These are phyloP conservation scores for Drosophila pectinifera DNA, from an alignment of 1,140 invertebrate genomes.

Conservation along the genomic window DNA sequence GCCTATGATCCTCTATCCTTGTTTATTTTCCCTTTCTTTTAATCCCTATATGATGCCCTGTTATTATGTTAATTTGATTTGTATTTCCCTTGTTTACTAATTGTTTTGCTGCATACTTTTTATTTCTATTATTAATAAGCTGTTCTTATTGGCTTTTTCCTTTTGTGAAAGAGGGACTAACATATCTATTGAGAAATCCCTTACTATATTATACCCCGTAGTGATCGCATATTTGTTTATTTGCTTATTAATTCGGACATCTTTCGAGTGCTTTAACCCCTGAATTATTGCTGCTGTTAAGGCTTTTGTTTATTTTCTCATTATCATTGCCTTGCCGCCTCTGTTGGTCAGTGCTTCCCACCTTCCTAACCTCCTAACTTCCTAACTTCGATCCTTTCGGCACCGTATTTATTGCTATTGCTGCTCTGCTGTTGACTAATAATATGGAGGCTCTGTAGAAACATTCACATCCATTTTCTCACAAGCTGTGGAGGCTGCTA, in stretches of 20 bases:
- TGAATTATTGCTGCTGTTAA: no score
- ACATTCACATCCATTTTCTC: slow-evolving; percentile 13
- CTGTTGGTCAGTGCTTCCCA: no score
- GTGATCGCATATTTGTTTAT: no score
- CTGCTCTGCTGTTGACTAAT: slow-evolving; percentile 29
- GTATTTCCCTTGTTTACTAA: neutral
- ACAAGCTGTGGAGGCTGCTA: slow-evolving; percentile 38
- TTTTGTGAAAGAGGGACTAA: neutral
- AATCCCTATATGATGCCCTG: neutral
- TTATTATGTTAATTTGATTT: neutral
- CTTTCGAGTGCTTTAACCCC: neutral
- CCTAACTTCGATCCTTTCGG: neutral
- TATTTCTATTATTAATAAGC: neutral
- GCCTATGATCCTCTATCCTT: neutral
- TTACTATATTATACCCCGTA: no score
- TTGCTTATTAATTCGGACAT: neutral
- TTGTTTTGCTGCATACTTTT: neutral
- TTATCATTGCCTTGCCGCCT: no score
- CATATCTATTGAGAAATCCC: no score
- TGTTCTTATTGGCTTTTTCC: neutral
- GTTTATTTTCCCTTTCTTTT: slow-evolving; percentile 6
- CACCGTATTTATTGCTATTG: slow-evolving; percentile 12
- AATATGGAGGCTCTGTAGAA: neutral
- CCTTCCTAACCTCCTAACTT: no score
- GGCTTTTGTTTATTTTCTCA: no score